Conservation (phyloP, 1,140 invertebrate genomes). For the Orussus abietinus region DNA sequence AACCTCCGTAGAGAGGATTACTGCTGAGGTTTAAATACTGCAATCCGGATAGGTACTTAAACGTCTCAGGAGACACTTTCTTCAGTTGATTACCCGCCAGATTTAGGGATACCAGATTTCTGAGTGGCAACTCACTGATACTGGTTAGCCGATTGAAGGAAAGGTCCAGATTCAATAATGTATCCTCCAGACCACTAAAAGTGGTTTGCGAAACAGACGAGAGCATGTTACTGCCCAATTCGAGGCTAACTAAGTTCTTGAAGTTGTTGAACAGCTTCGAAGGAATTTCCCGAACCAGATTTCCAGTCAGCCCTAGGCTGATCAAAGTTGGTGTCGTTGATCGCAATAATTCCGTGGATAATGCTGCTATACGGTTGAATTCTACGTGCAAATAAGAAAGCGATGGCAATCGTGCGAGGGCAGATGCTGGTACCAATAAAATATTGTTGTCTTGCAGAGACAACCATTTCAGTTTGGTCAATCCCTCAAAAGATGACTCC, state of each 20-base stretch:
- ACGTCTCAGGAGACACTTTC: constrained; percentile 64
- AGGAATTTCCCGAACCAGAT: constrained; percentile 83
- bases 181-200: constrained; percentile 71
- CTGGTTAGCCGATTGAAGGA: constrained; percentile 72
- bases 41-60: constrained; percentile 65
- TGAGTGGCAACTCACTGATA: constrained; percentile 62
- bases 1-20: constrained; percentile 61
- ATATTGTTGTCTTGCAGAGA: constrained; percentile 87
- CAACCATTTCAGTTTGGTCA: constrained; percentile 71
- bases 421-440: constrained; percentile 74
- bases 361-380: constrained; percentile 81
- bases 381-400: constrained; percentile 73
- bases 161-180: constrained; percentile 68
- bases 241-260: constrained; percentile 68
- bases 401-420: constrained; percentile 69
- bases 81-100: constrained; percentile 75
- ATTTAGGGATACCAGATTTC: constrained; percentile 67
- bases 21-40: constrained; percentile 74
- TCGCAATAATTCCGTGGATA: constrained; percentile 73
- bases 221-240: constrained; percentile 75
- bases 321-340: constrained; percentile 57
- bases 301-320: constrained; percentile 71
- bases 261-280: constrained; percentile 74
- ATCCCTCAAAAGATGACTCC: constrained; percentile 78
- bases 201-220: constrained; percentile 67